Conservation (phyloP, 2,888 invertebrate species). For the Heliconius erato region DNA sequence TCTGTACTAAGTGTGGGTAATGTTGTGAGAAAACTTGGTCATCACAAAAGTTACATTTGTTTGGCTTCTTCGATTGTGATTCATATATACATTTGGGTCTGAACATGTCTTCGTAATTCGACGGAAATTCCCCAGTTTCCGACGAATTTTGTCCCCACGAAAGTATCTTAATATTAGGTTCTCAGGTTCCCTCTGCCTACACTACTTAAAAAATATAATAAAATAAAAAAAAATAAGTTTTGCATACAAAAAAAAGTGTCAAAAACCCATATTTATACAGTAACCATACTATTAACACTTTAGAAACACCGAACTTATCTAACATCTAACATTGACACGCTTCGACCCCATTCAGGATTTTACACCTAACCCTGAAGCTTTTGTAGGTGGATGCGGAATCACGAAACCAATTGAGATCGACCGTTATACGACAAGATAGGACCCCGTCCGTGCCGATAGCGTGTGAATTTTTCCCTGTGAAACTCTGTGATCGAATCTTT, state of each 20-base stretch:
- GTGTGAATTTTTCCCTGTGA: slow-evolving; percentile 43
- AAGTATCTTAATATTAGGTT: too few relatives aligned
- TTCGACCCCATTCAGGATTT: slow-evolving; percentile 34
- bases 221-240: too few relatives aligned
- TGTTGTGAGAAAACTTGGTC: too few relatives aligned
- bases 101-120: too few relatives aligned
- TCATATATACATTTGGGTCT: too few relatives aligned
- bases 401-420: slow-evolving; percentile 70
- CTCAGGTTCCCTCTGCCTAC: too few relatives aligned
- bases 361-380: slow-evolving; percentile 45
- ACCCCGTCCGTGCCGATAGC: slow-evolving; percentile 41
- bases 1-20: too few relatives aligned
- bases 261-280: background rate
- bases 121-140: too few relatives aligned
- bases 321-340: slow-evolving; percentile 24
- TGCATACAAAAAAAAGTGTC: background rate
- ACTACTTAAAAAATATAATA: too few relatives aligned
- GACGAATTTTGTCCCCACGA: too few relatives aligned
- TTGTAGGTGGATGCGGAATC: slow-evolving; percentile 63
- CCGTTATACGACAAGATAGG: slow-evolving; percentile 46
- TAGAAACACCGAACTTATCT: slow-evolving; percentile 16
- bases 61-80: too few relatives aligned
- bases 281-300: background rate
- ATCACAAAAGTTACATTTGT: too few relatives aligned
- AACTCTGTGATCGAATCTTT: slow-evolving; percentile 43